Evolutionary conservation across 2,113 vertebrate species (phyloP).

Genomic region (Megaceryle torquata): DNA sequence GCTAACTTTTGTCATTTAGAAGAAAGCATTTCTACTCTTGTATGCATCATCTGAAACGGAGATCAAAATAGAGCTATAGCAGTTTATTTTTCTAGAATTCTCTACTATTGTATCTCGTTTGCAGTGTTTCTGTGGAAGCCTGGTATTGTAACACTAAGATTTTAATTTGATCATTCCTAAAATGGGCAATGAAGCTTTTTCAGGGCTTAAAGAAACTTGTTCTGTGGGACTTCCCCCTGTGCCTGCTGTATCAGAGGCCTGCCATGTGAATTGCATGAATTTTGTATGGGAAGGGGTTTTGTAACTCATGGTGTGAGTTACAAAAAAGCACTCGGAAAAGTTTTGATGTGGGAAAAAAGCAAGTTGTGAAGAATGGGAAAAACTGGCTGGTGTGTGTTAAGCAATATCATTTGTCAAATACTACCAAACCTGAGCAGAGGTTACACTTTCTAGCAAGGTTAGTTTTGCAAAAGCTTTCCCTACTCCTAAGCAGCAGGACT

Average conservation of each 20-base stretch:
- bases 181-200: neutral
- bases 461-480: neutral
- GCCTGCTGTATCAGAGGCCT: neutral
- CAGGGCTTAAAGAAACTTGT: neutral
- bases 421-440: neutral
- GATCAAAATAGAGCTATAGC: neutral
- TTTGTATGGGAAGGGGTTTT: neutral
- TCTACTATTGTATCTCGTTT: neutral
- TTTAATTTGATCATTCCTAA: neutral
- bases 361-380: neutral
- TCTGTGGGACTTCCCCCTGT: neutral
- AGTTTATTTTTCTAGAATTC: neutral
- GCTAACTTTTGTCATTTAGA: neutral
- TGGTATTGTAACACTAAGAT: neutral
- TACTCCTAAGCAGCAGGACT: neutral
- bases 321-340: neutral
- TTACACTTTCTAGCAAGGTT: neutral
- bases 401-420: neutral
- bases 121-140: neutral
- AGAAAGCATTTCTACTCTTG: neutral
- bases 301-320: neutral
- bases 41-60: neutral
- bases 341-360: neutral
- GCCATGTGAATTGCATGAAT: neutral
- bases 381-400: neutral